Evolutionary conservation across 2,113 vertebrate genomes (phyloP).

Genomic region (Acanthochromis polyacanthus): DNA sequence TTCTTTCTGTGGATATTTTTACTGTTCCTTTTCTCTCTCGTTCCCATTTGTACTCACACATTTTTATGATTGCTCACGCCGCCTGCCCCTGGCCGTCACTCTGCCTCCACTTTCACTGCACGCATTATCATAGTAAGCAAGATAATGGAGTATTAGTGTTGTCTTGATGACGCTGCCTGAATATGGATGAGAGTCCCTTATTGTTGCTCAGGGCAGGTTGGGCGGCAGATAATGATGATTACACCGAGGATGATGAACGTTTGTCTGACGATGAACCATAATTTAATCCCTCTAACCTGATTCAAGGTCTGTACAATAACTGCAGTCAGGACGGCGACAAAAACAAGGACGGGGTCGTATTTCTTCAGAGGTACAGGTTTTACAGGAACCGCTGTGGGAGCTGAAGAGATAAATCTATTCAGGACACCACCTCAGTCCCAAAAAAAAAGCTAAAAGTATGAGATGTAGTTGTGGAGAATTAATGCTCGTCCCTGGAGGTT

Average conservation of each 20-base stretch:
- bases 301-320: slow-evolving; percentile 26
- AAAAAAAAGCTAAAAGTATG: neutral
- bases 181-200: slow-evolving; percentile 59
- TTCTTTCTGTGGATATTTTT: neutral
- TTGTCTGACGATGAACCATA: slow-evolving; percentile 43
- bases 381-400: neutral
- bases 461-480: neutral
- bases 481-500: slow-evolving; percentile 15
- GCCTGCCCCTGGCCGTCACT: slow-evolving; percentile 32
- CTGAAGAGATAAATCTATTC: neutral
- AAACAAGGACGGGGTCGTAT: neutral
- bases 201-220: slow-evolving; percentile 42
- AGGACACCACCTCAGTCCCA: neutral
- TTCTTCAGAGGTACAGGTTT: neutral
- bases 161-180: slow-evolving; percentile 55
- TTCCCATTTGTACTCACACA: neutral
- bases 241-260: slow-evolving; percentile 42
- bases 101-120: slow-evolving; percentile 24
- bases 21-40: neutral
- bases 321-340: slow-evolving; percentile 17
- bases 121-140: slow-evolving; percentile 49
- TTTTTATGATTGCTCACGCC: slow-evolving; percentile 33
- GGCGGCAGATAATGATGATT: slow-evolving; percentile 51
- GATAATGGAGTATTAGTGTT: slow-evolving; percentile 58
- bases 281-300: slow-evolving; percentile 52